Evolutionary conservation across 1,140 invertebrate species (phyloP).

Genomic region (Penaeus japonicus): DNA sequence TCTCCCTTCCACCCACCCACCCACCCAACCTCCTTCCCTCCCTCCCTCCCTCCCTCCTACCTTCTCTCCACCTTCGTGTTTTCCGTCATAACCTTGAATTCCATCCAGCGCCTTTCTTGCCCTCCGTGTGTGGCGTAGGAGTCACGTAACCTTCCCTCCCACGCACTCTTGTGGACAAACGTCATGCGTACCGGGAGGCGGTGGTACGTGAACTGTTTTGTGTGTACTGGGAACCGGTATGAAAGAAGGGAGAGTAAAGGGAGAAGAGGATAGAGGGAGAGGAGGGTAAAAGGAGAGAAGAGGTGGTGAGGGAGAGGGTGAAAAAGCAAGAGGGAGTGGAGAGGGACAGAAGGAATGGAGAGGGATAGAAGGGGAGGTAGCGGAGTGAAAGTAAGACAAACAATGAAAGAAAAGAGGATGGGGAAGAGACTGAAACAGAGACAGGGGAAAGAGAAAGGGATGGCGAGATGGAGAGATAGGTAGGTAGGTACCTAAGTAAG

Average conservation of each 20-base stretch:
- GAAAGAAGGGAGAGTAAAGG: not conserved
- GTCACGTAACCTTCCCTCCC: too few relatives aligned
- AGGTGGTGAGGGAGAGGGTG: not conserved
- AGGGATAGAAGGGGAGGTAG: not conserved
- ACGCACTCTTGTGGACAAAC: too few relatives aligned
- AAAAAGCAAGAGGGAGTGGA: not conserved
- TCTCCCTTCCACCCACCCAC: too few relatives aligned
- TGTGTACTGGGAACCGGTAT: not conserved
- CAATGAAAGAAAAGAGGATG: too few relatives aligned
- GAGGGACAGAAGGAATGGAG: not conserved
- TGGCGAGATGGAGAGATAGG: not conserved
- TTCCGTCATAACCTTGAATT: too few relatives aligned
- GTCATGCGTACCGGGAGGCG: not conserved
- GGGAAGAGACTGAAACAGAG: not conserved
- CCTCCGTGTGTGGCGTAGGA: too few relatives aligned
- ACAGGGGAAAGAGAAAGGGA: not conserved
- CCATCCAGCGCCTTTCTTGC: too few relatives aligned
- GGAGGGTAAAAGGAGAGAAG: not conserved
- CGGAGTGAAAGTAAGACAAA: not conserved
- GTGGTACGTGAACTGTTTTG: not conserved
- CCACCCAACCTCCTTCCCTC: not conserved
- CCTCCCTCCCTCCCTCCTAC: too few relatives aligned
- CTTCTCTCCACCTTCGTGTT: too few relatives aligned
- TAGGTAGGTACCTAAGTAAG: not conserved
- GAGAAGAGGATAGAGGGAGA: not conserved